Evolutionary conservation across 1,140 invertebrate species (phyloP).

Genomic region (Heterodera carotae): DNA sequence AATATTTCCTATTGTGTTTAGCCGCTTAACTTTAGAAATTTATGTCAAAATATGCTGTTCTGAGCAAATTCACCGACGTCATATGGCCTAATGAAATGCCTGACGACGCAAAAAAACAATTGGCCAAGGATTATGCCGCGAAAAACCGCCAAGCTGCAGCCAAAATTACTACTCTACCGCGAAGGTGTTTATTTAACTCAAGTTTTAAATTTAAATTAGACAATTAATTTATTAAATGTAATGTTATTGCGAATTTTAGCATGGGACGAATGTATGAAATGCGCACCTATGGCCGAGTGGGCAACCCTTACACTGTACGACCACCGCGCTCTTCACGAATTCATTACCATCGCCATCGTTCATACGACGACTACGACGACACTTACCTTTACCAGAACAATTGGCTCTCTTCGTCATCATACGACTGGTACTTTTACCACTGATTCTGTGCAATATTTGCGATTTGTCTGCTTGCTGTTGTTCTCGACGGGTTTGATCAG

Average conservation of each 20-base stretch:
- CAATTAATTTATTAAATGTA: too few relatives aligned
- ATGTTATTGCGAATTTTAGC: background rate
- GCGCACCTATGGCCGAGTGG: background rate
- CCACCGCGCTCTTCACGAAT: too few relatives aligned
- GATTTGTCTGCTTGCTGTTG: too few relatives aligned
- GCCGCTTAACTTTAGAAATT: background rate
- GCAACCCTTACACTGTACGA: background rate
- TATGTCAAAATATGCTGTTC: background rate
- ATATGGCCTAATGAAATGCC: background rate
- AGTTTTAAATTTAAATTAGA: background rate
- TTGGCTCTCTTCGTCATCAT: too few relatives aligned
- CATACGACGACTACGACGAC: too few relatives aligned
- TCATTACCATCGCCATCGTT: too few relatives aligned
- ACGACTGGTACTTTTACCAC: too few relatives aligned
- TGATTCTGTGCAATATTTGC: too few relatives aligned
- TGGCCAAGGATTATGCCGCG: background rate
- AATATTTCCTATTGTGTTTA: background rate
- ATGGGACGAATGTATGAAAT: background rate
- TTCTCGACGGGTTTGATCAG: too few relatives aligned
- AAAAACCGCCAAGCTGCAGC: background rate
- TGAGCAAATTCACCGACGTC: background rate
- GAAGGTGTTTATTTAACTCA: background rate
- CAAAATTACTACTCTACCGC: too few relatives aligned
- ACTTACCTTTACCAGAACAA: too few relatives aligned
- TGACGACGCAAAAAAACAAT: background rate